Evolutionary conservation across 2,797 vertebrate species (phyloP).

Genomic region (Diplodus puntazzo): DNA sequence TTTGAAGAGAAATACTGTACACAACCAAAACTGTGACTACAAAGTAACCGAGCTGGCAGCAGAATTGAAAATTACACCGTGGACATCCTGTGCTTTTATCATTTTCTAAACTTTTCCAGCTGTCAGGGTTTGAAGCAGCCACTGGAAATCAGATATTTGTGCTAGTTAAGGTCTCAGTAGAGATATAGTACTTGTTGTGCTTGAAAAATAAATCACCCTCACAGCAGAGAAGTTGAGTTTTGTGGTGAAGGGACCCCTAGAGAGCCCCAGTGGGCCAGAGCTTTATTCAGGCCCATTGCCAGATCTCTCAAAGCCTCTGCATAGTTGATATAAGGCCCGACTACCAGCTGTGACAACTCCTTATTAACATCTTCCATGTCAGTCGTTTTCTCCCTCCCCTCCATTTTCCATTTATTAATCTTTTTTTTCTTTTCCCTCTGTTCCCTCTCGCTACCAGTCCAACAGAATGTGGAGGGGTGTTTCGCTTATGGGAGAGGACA

Average conservation of each 20-base stretch:
- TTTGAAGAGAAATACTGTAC: neutral
- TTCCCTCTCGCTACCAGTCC: conserved; percentile 46
- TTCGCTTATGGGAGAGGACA: conserved; percentile 53
- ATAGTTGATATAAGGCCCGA: conserved; percentile 59
- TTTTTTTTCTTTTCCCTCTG: neutral
- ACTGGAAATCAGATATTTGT: conserved; percentile 28
- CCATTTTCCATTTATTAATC: neutral
- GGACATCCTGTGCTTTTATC: neutral
- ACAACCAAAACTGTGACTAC: neutral
- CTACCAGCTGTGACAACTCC: conserved; percentile 72
- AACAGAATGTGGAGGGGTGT: conserved; percentile 32
- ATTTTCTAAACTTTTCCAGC: neutral
- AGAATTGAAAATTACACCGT: neutral
- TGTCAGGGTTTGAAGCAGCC: neutral
- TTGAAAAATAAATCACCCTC: neutral
- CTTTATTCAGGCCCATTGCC: conserved; percentile 68
- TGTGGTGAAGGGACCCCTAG: conserved; percentile 23
- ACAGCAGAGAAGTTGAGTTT: conserved; percentile 43
- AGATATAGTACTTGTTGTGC: conserved; percentile 31
- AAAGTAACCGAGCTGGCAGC: neutral
- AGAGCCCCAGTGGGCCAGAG: conserved; percentile 37
- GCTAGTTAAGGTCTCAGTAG: conserved; percentile 11
- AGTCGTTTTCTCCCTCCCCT: conserved; percentile 44
- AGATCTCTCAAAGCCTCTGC: conserved; percentile 57
- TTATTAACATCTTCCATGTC: conserved; percentile 71